Percentiles rank a stretch among this genome's conserved stretches.
These are phyloP conservation scores for Urocyon cinereoargenteus DNA, from an alignment of 2,797 vertebrate genomes.

Conservation along the genomic window DNA sequence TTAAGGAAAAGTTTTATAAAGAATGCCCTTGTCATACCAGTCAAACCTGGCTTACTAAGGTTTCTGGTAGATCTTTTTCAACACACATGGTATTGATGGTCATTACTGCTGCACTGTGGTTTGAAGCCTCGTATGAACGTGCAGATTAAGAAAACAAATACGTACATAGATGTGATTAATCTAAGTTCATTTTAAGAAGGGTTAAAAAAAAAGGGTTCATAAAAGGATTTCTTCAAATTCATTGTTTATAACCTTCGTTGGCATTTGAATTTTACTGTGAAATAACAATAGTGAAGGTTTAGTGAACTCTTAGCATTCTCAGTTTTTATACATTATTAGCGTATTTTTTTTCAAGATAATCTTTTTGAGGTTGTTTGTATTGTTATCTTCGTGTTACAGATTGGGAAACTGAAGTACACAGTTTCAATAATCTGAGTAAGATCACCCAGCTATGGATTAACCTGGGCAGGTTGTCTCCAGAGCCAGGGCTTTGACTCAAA, in stretches of 20 bases:
- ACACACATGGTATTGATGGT: background rate
- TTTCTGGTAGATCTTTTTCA: background rate
- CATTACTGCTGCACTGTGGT: background rate
- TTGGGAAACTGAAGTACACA: background rate
- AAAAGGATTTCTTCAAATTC: slow-evolving; percentile 20
- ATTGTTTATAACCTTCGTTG: background rate
- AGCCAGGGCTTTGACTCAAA: background rate
- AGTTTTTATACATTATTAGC: background rate
- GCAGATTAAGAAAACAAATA: slow-evolving; percentile 32
- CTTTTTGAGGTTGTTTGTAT: background rate
- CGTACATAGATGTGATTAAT: background rate
- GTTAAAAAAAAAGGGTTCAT: slow-evolving; percentile 41
- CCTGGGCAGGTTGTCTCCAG: background rate
- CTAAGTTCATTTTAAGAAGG: slow-evolving; percentile 44
- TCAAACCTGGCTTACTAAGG: background rate
- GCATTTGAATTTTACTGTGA: slow-evolving; percentile 29
- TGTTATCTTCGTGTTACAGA: background rate
- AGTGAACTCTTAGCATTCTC: background rate
- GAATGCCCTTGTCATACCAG: slow-evolving; percentile 24
- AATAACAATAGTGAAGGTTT: background rate
- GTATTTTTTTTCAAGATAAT: background rate
- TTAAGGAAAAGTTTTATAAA: background rate
- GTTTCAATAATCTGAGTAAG: background rate
- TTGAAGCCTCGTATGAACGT: background rate
- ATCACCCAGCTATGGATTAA: background rate